Base-by-base conservation (phyloP, 2,113 vertebrate genomes). In the Crotalus horridus region DNA sequence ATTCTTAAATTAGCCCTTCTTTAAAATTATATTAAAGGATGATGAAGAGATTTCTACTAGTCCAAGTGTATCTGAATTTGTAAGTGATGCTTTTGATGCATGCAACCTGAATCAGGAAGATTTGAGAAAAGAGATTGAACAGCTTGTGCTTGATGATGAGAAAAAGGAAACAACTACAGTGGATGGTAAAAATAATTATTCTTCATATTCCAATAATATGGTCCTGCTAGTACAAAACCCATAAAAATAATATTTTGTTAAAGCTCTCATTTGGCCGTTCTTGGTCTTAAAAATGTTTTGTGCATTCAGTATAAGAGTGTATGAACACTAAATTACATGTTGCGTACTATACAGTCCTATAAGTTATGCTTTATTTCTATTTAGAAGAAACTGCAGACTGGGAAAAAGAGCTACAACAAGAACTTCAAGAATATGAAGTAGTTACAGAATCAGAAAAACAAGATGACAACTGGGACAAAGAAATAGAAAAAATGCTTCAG, bases 41-140 rank as follows among this genome's bases (percentile, higher is more conserved):
- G 99, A 99, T 61, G 99, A 99, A 90, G 99, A 99, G 94, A 99
- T 99, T 94, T 99, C 99, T 20, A 99, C 99, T 21, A 99, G 99
- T 95, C 99, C 99, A 0, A 98, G 98, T 9, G 98, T 99, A 59
- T 99, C 99, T 0, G 99, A 99, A 96, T 99, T 99, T 96, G 99
- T 99, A 93, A 99, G 99, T 54, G 99, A 99, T 13, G 99, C 99
- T 54, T 99, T 99, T 2, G 98, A 99, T 96, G 96, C 98, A 0
- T 98, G 98, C 56, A 98, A 97, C 96, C 97, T 99, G 90, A 97
- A 99, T 96, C 98, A 98, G 92, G 99, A 99, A 94, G 99, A 99
- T 94, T 97, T 99, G 95, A 98, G 98, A 95, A 99, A 99, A 94
- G 99, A 99, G 97, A 99, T 99, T 98, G 98, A 99, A 96, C 99